A percentile compares a stretch with the other conserved stretches of the same genome.
Evolutionary conservation across 1,140 invertebrate genomes (phyloP).

Genomic region (Nixonia krombeini): DNA sequence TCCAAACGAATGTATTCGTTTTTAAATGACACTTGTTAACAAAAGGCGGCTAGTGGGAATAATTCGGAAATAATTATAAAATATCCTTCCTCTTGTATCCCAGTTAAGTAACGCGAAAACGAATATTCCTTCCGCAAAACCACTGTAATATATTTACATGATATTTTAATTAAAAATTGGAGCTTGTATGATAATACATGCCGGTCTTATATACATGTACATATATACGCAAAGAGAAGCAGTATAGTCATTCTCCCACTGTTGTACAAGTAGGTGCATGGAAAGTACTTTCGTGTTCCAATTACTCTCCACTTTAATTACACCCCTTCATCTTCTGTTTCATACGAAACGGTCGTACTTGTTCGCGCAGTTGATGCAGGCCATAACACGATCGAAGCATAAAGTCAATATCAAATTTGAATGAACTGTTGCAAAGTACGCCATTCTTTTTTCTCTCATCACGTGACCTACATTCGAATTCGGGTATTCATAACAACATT

Average conservation of each 20-base stretch:
- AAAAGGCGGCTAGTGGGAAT: too few species aligned
- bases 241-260: constrained; percentile 11
- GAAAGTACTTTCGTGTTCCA: constrained; percentile 34
- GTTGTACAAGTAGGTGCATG: constrained; percentile 17
- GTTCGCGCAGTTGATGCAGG: constrained; percentile 17
- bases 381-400: constrained; percentile 16
- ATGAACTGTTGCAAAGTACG: background rate
- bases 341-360: constrained; percentile 3
- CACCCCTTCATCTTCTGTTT: constrained; percentile 25
- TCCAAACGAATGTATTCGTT: too few species aligned
- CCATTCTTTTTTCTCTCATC: constrained; percentile 8
- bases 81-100: too few species aligned
- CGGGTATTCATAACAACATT: too few species aligned
- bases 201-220: background rate
- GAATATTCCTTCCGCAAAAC: too few species aligned
- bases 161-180: constrained; percentile 39
- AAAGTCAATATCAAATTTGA: constrained; percentile 22
- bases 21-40: too few species aligned
- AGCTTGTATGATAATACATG: constrained; percentile 19
- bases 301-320: constrained; percentile 45
- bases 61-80: too few species aligned
- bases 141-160: too few species aligned
- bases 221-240: too few species aligned
- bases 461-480: constrained; percentile 10
- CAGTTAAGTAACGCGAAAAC: too few species aligned